phyloP scores from a whole-genome alignment of 1,140 invertebrate species.

The Pentalonia nigronervosa region DNA sequence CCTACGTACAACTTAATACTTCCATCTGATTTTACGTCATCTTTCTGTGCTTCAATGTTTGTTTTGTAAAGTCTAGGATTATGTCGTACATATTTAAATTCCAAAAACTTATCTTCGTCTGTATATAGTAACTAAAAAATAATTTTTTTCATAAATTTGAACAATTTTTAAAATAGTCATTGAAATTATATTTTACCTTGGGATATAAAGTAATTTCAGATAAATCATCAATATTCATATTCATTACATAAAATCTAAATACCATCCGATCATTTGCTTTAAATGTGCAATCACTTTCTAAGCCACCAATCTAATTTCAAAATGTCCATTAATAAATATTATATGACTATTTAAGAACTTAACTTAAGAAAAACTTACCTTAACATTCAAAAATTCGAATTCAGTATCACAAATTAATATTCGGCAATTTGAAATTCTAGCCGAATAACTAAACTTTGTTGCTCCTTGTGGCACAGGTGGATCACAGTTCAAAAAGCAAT shows the following conservation, averaged over 20 bases:
- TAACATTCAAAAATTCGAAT: conserved; percentile 74
- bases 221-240: conserved; percentile 75
- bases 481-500: conserved; percentile 63
- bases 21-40: conserved; percentile 72
- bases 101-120: conserved; percentile 80
- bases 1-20: conserved; percentile 76
- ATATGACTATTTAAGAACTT: not conserved
- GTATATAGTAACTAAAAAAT: conserved; percentile 60
- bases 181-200: conserved; percentile 68
- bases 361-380: conserved; percentile 62
- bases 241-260: conserved; percentile 73
- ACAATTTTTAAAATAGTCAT: not conserved
- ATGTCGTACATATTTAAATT: conserved; percentile 78
- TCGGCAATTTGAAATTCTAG: conserved; percentile 70
- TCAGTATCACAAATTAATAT: conserved; percentile 75
- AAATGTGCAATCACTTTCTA: conserved; percentile 80
- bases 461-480: conserved; percentile 77
- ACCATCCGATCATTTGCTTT: conserved; percentile 82
- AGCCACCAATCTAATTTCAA: conserved; percentile 65
- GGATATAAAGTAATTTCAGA: conserved; percentile 79
- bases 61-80: conserved; percentile 69
- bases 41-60: conserved; percentile 65
- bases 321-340: not conserved
- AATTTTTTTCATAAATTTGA: not conserved
- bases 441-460: conserved; percentile 80